Conservation (phyloP, 2,113 vertebrate species). For the Physeter macrocephalus region DNA sequence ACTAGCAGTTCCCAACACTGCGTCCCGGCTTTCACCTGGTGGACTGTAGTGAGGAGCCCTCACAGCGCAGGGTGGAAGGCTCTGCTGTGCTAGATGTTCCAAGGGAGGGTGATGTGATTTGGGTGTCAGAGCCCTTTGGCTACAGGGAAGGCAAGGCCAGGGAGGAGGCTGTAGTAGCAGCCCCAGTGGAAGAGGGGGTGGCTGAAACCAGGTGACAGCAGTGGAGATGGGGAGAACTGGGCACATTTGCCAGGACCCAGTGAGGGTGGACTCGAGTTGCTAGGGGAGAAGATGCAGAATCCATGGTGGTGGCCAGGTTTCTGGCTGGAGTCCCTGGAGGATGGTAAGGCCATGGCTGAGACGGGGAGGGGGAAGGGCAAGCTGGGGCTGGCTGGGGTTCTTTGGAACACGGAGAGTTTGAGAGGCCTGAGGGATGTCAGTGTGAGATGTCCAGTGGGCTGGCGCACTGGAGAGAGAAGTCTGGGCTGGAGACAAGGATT, state of each 20-base stretch:
- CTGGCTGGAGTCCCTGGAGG: not conserved
- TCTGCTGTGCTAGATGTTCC: not conserved
- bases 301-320: not conserved
- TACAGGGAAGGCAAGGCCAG: not conserved
- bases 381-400: not conserved
- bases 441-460: not conserved
- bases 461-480: not conserved
- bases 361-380: not conserved
- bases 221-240: not conserved
- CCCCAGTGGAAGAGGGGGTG: not conserved
- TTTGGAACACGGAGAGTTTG: not conserved
- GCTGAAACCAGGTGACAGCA: not conserved
- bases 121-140: not conserved
- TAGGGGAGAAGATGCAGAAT: not conserved
- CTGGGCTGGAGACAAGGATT: not conserved
- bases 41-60: not conserved
- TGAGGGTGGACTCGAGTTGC: not conserved
- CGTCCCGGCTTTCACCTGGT: not conserved
- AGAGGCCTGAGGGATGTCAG: not conserved
- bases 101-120: not conserved
- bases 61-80: not conserved
- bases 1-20: not conserved
- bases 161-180: not conserved
- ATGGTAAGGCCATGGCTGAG: not conserved
- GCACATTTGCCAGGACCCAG: not conserved